Base-by-base conservation (phyloP, 2,113 vertebrate genomes). In the Aspidoscelis tigris region DNA sequence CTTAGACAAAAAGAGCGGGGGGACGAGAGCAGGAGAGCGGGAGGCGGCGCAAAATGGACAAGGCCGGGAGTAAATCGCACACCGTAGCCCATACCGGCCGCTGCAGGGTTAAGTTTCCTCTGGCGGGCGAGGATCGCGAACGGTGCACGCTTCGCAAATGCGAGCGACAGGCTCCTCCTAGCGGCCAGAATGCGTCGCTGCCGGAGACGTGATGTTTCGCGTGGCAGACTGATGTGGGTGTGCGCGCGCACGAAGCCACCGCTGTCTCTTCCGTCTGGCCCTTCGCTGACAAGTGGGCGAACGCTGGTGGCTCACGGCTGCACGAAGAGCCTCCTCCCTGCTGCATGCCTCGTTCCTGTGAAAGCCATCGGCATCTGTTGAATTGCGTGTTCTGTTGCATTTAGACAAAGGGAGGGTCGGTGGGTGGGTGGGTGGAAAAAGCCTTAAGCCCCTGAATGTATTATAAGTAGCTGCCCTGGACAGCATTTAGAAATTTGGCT, bases 151-250 rank as follows among this genome's bases (percentile, higher is more conserved):
- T 84, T 73, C 0, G 81, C 92, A 96, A 96, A 90, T 82, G 91
- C 93, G 94, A 95, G 92, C 78, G 86, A 76, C 91, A 96, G 86
- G 93, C 96, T 95, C 95, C 97, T 93, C 96, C 96, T 95, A 96
- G 96, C 95, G 96, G 91, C 88, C 2, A 26, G 39, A 86, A 1
- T 0, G 0, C 61, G 84, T 24, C 53, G 91, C 50, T 82, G 78
- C 95, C 83, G 26, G 33, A 53, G 41, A 14, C 58, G 76, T 43
- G 55, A 41, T 65, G 84, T 76, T 78, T 11, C 76, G 72, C 33
- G 2, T 10, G 21, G 11, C 43, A 4, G 80, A 76, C 86, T 80
- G 53, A 18, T 43, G n/a, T 21, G 82, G 14, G 18, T 53, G 43
- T 1, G 82, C 21, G 64, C 12, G 21, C 18, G 74, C 18, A 22